Percentiles rank a stretch among this genome's conserved stretches.
phyloP scores from a whole-genome alignment of 2,797 vertebrate genomes.

The Chiloscyllium punctatum region DNA sequence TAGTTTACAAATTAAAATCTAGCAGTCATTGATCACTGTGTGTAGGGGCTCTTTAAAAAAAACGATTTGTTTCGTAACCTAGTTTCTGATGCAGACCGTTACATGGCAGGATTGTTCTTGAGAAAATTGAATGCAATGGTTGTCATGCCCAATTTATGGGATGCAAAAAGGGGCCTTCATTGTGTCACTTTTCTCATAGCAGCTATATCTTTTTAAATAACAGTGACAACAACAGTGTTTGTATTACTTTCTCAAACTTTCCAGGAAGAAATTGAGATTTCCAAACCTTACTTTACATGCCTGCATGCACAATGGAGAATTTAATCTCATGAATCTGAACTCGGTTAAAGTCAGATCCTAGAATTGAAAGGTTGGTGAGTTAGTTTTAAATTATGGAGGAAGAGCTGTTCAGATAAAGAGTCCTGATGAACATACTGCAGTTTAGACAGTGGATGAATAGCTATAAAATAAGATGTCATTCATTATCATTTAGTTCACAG shows the following conservation, averaged over 20 bases:
- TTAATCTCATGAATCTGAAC: not conserved
- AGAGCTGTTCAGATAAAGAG: not conserved
- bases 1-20: not conserved
- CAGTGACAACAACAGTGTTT: not conserved
- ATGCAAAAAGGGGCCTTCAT: not conserved
- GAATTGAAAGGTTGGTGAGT: not conserved
- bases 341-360: not conserved
- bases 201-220: not conserved
- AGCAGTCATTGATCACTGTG: not conserved
- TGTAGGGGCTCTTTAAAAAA: not conserved
- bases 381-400: not conserved
- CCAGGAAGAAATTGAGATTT: not conserved
- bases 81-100: not conserved
- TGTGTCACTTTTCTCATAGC: not conserved
- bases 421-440: not conserved
- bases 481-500: not conserved
- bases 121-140: not conserved
- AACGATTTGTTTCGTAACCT: not conserved
- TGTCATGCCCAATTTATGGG: not conserved
- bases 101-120: not conserved
- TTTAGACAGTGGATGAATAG: not conserved
- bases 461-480: not conserved
- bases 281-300: not conserved
- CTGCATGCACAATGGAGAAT: not conserved
- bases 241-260: not conserved